Evolutionary conservation across 2,113 vertebrate genomes (phyloP), one percentile per base, ranked within the genome.

Genomic region (Eublepharis macularius): DNA sequence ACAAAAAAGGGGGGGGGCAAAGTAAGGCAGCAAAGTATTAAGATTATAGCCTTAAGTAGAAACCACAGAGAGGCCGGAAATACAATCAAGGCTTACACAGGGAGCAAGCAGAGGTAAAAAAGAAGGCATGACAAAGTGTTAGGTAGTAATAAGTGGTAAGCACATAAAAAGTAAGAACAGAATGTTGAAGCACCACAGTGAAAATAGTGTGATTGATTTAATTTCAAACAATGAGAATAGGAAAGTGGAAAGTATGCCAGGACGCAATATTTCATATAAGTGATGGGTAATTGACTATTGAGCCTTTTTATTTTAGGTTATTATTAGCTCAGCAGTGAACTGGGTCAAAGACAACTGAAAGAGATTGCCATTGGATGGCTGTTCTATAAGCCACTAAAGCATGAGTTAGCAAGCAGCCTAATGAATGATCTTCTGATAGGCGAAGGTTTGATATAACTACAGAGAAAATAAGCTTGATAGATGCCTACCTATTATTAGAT

Each of bases 331-430:
- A 80, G 47, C 72, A 80, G 24, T 29, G 89, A 89, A 60, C 1
- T n/a, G 69, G 79, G 63, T 45, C 80, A 86, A 14, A 26, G 70
- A 11, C 84, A 76, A 91, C 47, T 86, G 34, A 89, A 88, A 14
- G 3, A 21, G 57, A 36, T 39, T 34, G 70, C 32, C 19, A 6
- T 76, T 68, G 84, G 51, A 85, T 84, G 83, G 63, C 66, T 57
- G 3, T 3, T 68, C 21, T 36, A 24, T 9, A 10, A 69, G 2
- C 10, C 39, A 60, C 24, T 41, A 41, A 41, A 24, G 57, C 57
- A 14, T 41, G 36, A 41, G 76, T 63, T 21, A 63, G 51, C 39
- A 24, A 70, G 2, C 68, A 36, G n/a, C 68, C 68, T 70, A 70
- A 70, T 70, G 14, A 36, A 69, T 69, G 13, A 36, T 69, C 66